These are phyloP conservation scores for Laticauda laticaudata DNA, from an alignment of 2,113 vertebrate species.

Conservation along the genomic window DNA sequence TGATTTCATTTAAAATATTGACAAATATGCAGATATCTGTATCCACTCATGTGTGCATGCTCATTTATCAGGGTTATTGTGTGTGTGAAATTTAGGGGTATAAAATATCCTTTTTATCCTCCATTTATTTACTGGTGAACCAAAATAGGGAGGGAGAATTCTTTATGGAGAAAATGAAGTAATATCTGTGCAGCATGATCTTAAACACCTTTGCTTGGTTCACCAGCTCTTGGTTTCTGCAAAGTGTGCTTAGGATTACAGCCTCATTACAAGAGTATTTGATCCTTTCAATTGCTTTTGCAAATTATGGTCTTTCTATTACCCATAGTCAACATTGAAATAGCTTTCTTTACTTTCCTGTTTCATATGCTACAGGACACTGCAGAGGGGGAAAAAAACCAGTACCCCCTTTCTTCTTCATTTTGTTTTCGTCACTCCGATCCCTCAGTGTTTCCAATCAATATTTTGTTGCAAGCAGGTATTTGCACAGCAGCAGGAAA, in stretches of 20 bases:
- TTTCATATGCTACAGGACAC: neutral
- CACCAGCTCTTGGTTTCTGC: neutral
- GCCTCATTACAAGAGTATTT: neutral
- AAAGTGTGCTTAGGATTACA: neutral
- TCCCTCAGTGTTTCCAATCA: neutral
- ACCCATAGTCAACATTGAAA: slow-evolving; percentile 7
- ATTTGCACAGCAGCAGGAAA: slow-evolving; percentile 1
- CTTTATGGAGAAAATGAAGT: neutral
- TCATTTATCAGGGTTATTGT: neutral
- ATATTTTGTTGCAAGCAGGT: slow-evolving; percentile 4
- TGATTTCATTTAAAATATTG: slow-evolving; percentile 7
- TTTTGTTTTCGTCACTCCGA: neutral
- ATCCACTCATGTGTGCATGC: neutral
- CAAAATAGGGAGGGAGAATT: neutral
- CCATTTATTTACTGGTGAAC: neutral
- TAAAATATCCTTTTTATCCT: neutral
- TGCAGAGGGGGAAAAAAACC: neutral
- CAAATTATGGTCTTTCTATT: neutral
- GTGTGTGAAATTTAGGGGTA: neutral
- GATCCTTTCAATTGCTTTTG: neutral
- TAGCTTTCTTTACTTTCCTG: neutral
- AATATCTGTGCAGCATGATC: neutral
- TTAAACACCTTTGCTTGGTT: neutral
- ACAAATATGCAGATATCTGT: neutral
- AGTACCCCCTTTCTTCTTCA: neutral